Evolutionary conservation across 1,140 invertebrate species (phyloP), one percentile per base, ranked within the genome.

Genomic region (Dinoponera quadriceps): DNA sequence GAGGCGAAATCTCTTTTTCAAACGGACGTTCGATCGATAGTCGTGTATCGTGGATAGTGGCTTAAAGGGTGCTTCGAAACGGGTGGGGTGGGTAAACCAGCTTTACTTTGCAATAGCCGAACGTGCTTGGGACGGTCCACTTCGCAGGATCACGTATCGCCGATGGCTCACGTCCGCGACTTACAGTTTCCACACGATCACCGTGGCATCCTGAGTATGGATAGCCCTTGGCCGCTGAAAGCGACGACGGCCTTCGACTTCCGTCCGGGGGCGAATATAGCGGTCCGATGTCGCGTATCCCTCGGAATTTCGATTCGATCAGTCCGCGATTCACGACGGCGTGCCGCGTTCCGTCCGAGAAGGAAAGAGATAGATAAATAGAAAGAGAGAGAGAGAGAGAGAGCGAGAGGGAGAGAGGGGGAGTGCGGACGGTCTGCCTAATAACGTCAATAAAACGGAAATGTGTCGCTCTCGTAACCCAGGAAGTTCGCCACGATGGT

Each of bases 101-200:
- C 72, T 75, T 83, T 83, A 78, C 65, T 85, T 80, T 51, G 51
- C 72, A 55, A 83, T 84, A 55, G 65, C 44, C 16, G 73, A 68
- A 84, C 82, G 73, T 84, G 82, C 82, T 25, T 11, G 73, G 38
- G 57, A 66, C 29, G 51, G 73, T 81, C 65, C 82, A 80, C 74
- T 87, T 69, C 72, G 75, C 62, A 55, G 82, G 86, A 87, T 86
- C 89, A 90, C 89, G 89, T 90, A 88, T 83, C 81, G 54, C 60
- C 55, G 83, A 89, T 90, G 73, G 83, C 86, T 88, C 86, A 90
- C 89, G 89, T 89, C 51, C 87, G 75, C 83, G 82, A 80, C 82
- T 88, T 85, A 83, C 83, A 90, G 83, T 89, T 89, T 87, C 85
- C 75, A 87, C 85, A 81, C 85, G 85, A 87, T 89, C 88, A 68